Evolutionary conservation across 2,113 vertebrate genomes (phyloP), one percentile per base, ranked within the genome.

Genomic region (Hepsetus odoe): DNA sequence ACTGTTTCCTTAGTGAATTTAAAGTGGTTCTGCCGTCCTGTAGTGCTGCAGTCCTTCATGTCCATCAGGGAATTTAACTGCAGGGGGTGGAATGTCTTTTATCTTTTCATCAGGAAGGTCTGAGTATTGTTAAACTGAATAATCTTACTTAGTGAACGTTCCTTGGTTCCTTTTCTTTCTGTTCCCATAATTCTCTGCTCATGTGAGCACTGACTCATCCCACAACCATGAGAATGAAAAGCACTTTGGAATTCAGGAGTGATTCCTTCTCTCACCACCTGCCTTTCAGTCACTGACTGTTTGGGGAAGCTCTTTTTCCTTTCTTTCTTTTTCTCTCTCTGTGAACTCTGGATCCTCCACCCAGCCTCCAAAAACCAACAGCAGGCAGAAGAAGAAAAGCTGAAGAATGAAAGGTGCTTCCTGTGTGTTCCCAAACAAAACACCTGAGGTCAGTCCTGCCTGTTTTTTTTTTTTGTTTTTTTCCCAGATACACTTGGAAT

Each of bases 131-230:
- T 42, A 1, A 42, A 44, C 42, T 14, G 13, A 44, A 2, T 20
- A 5, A 49, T 20, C n/a, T n/a, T n/a, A n/a, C 59, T 62, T 18
- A 28, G 12, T 28, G 10, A 59, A 44, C 58, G n/a, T 70, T 12
- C 20, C 85, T 84, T 24, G 4, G 2, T 33, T 62, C 18, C 4
- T 32, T 16, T 62, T 62, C 28, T 5, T 33, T 58, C 42, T 8
- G 58, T 53, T 56, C 24, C 55, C 46, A 67, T 80, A 79, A 44
- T 87, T 89, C 86, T 80, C 71, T 87, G 82, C 61, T 65, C 77
- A 40, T n/a, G 1, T 40, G 0, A 69, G 56, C 14, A 12, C 51
- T 59, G 56, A 42, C 46, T 49, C 46, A 49, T 49, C 18, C 46
- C 18, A 12, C 3, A 49, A 12, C 18, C 4, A 20, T 28, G 13